Evolutionary conservation across 2,113 vertebrate genomes (phyloP).

Genomic region (Myrmophylax atrothorax): DNA sequence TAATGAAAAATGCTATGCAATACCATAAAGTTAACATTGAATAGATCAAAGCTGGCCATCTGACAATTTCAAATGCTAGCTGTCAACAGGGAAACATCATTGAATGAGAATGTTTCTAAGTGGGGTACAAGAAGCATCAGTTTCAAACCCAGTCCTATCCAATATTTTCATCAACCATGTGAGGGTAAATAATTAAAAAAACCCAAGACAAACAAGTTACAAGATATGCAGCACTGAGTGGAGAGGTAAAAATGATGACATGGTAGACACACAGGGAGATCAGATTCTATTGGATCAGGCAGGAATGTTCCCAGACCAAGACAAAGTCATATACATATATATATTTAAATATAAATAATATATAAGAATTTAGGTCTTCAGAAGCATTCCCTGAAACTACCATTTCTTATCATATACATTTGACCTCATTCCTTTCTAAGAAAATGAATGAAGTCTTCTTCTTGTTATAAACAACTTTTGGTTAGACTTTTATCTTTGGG

Average conservation of each 20-base stretch:
- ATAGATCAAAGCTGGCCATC: neutral
- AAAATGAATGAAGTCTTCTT: neutral
- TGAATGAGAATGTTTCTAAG: neutral
- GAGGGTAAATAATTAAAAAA: neutral
- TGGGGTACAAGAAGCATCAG: neutral
- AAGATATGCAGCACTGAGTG: neutral
- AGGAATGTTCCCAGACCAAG: neutral
- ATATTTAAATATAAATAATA: too few species aligned
- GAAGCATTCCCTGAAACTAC: neutral
- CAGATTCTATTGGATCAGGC: neutral
- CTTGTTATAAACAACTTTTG: neutral
- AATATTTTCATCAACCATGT: neutral
- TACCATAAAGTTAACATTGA: neutral
- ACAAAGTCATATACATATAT: too few species aligned
- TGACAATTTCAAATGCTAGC: neutral
- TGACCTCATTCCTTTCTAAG: neutral
- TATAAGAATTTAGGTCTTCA: neutral
- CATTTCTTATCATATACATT: neutral
- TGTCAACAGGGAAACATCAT: neutral
- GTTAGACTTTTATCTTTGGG: neutral
- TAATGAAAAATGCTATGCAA: neutral
- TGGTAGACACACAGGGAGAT: neutral
- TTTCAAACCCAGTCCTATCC: neutral
- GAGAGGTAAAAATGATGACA: neutral
- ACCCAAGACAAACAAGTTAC: neutral